Evolutionary conservation across 2,888 invertebrate genomes (phyloP).

Genomic region (Apodemia mormo): DNA sequence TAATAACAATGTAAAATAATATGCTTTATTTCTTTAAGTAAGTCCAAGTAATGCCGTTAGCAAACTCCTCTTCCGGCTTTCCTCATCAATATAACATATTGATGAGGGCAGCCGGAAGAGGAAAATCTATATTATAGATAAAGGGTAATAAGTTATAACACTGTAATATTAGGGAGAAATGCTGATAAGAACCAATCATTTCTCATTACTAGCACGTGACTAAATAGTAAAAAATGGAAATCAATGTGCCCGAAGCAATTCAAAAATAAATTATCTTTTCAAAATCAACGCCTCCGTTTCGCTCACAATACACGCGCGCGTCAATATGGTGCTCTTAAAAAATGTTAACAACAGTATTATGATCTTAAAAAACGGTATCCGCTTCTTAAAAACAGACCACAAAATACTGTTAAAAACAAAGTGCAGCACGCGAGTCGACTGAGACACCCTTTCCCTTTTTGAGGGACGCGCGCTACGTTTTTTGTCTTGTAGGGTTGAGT

Average conservation of each 20-base stretch:
- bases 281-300: slow-evolving; percentile 68
- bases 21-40: too few relatives aligned
- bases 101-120: too few relatives aligned
- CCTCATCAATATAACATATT: too few relatives aligned
- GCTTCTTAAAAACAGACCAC: slow-evolving; percentile 79
- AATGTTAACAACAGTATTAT: slow-evolving; percentile 72
- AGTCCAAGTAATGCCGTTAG: too few relatives aligned
- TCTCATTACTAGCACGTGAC: slow-evolving; percentile 70
- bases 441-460: slow-evolving; percentile 80
- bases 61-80: too few relatives aligned
- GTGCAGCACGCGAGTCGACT: slow-evolving; percentile 74
- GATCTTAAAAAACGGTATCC: slow-evolving; percentile 79
- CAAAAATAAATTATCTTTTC: slow-evolving; percentile 65
- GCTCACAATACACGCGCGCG: slow-evolving; percentile 54
- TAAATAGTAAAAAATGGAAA: slow-evolving; percentile 64
- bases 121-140: too few relatives aligned
- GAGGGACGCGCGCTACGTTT: slow-evolving; percentile 77
- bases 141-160: too few relatives aligned
- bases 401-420: slow-evolving; percentile 76
- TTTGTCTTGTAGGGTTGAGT: slow-evolving; percentile 73
- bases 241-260: slow-evolving; percentile 66
- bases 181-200: slow-evolving; percentile 55
- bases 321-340: slow-evolving; percentile 77
- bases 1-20: too few relatives aligned
- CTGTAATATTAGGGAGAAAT: slow-evolving; percentile 41